Base-by-base conservation (phyloP, 2,888 invertebrate genomes). In the Adelognathus sp. region DNA sequence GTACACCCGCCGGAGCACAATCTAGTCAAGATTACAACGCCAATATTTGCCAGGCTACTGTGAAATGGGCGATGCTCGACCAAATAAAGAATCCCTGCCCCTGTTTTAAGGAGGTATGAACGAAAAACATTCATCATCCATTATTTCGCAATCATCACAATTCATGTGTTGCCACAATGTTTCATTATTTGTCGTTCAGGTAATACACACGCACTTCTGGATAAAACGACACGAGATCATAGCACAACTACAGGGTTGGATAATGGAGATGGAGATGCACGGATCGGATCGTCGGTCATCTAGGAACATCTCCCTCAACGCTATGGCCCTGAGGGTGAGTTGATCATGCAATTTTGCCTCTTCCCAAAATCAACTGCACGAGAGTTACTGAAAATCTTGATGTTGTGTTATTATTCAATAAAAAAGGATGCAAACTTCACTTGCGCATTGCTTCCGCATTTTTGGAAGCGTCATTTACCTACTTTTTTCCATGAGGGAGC, bases 11-110 rank as follows among this genome's bases (percentile, higher is more conserved):
- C 21, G 98, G 98, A 84, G 96, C 95, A 84, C 96, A 96, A 91
- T 97, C 97, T 89, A 97, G 97, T 82, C 94, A 96, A 87, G 98
- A 98, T 92, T 98, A 98, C 93, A 98, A 98, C 92, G 96, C 97
- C 86, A 98, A 98, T 92, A 98, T 98, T 88, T 96, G 97, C 92
- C 97, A 98, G 92, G 98, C 98, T 7, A 97, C 97, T 83, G 97
- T 97, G 81, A 95, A 97, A 90, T 98, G 98, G 98, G 98, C 97
- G 82, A 98, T 98, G 97, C 93, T 98, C 81, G 98, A 98, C 92
- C 98, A 98, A 91, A 94, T 98, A 83, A 93, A 96, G 76, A 96
- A 96, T 92, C 97, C 98, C 3, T 96, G 96, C 90, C 95, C 97
- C 44, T 98, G 98, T 92, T 98, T 98, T 91, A 96, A 96, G 92